A percentile compares a stretch with the other conserved stretches of the same genome.
phyloP scores from a whole-genome alignment of 1,140 invertebrate species.

The Anastrepha obliqua region DNA sequence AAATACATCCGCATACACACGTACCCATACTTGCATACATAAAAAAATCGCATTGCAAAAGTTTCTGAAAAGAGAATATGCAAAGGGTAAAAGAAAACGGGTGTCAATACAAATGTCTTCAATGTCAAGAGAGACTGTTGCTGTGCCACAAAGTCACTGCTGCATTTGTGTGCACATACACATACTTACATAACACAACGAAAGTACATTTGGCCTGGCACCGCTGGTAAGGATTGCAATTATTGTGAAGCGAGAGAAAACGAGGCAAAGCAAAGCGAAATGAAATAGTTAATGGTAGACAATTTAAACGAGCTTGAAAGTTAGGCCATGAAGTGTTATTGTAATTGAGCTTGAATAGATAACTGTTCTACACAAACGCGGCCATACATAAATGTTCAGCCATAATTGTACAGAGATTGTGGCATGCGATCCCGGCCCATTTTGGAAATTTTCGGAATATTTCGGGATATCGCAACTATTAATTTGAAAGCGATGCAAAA shows the following conservation, averaged over 20 bases:
- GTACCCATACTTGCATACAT: background rate
- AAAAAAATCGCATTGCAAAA: too few species aligned
- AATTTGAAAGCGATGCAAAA: too few species aligned
- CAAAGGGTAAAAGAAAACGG: too few species aligned
- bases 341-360: background rate
- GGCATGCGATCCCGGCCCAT: background rate
- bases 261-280: background rate
- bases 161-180: background rate
- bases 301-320: background rate
- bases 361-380: background rate
- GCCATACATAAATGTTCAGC: background rate
- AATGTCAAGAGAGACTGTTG: conserved; percentile 17
- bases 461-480: too few species aligned
- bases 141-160: background rate
- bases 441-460: too few species aligned
- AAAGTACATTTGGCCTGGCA: conserved; percentile 1
- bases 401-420: background rate
- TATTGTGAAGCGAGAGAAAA: background rate
- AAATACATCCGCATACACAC: background rate
- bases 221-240: background rate
- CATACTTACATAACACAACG: background rate
- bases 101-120: conserved; percentile 37
- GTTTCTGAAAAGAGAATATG: too few species aligned
- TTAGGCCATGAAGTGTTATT: background rate
- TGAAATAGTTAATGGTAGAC: background rate